Evolutionary conservation across 2,797 vertebrate genomes (phyloP), one percentile per base, ranked within the genome.

Genomic region (Pipistrellus pygmaeus): DNA sequence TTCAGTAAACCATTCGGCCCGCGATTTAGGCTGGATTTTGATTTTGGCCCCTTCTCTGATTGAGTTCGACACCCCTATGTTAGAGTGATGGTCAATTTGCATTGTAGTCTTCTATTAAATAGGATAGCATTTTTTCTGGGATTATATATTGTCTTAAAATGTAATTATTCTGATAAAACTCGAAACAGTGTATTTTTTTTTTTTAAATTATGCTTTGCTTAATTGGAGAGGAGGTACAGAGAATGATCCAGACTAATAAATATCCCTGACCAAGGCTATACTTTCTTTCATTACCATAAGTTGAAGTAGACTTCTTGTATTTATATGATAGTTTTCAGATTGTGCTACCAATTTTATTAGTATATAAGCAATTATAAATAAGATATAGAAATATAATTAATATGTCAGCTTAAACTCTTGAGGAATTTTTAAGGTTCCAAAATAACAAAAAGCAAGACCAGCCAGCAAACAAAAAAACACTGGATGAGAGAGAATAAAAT

Each of bases 301-400:
- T n/a, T 89, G 25, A 93, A 89, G 27, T 57, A 13, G 46, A 41
- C 60, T 83, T 55, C 35, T 85, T 51, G 11, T 84, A 84, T 76
- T 72, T 66, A 81, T 30, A 12, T 88, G 55, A 51, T 72, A 51
- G 27, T 80, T 95, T 94, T 96, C 53, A 71, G 64, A 68, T 30
- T 78, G 0, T 75, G 6, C 4, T 78, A 35, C 9, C 69, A 23
- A 66, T 66, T 90, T 85, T 12, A 57, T 85, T 90, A 57, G 46
- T 53, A 77, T 75, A 14, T 91, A 96, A 91, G 46, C 12, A 90
- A 81, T 77, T 86, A 68, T 68, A 94, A 93, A 77, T 64, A 30
- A 96, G 25, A 13, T 51, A 55, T 84, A 72, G 46, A 75, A 85
- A 25, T 7, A 57, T 53, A 82, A 66, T 62, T 21, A 69, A 76